Percentiles rank a stretch among this genome's conserved stretches.
Conservation (phyloP, 2,888 invertebrate genomes). For the Andricus quercusramuli region DNA sequence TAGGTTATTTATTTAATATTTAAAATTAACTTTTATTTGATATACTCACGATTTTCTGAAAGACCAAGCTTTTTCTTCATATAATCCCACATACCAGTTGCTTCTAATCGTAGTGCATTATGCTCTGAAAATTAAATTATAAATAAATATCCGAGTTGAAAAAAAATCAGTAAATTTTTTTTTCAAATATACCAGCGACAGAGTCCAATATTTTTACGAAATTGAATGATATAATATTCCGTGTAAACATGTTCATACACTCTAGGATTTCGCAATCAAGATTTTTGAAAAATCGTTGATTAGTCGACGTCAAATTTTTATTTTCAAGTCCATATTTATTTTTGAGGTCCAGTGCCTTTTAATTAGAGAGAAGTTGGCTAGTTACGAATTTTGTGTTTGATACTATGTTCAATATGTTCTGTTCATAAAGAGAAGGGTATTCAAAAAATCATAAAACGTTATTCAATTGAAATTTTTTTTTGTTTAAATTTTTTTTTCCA, state of each 20-base stretch:
- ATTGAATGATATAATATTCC: not conserved
- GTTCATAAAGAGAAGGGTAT: not conserved
- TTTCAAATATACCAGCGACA: not conserved
- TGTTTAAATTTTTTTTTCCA: not conserved
- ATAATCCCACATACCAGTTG: constrained; percentile 46
- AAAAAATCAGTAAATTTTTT: not conserved
- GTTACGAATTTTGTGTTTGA: not conserved
- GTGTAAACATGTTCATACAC: not conserved
- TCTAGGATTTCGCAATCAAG: not conserved
- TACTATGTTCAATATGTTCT: not conserved
- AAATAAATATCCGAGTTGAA: not conserved
- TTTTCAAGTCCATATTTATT: not conserved
- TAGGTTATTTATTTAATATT: not conserved
- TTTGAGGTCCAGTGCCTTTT: not conserved
- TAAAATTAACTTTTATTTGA: not conserved
- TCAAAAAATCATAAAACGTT: not conserved
- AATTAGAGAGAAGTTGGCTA: constrained; percentile 5
- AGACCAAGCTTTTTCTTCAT: constrained; percentile 54
- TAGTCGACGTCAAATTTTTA: not conserved
- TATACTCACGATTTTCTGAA: constrained; percentile 44
- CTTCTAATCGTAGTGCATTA: constrained; percentile 37
- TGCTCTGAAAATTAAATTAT: not conserved
- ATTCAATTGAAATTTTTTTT: not conserved
- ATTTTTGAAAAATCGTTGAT: not conserved
- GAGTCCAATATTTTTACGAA: not conserved